Percentiles rank a stretch among this genome's conserved stretches.
Evolutionary conservation across 2,888 invertebrate species (phyloP).

Genomic region (Brassicogethes aeneus): DNA sequence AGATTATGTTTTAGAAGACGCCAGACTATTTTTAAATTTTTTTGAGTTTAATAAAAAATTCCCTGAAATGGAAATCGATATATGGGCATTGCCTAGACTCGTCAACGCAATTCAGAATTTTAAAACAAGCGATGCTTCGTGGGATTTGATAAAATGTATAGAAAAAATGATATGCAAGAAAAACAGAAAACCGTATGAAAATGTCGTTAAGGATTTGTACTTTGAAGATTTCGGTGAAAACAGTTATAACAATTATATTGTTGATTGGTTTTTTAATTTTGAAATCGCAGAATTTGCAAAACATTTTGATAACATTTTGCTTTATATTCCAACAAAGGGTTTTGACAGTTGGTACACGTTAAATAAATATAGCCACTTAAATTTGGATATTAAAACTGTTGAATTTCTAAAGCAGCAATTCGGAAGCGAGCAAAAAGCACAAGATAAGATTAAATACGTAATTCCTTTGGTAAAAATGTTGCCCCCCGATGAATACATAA

Average conservation of each 20-base stretch:
- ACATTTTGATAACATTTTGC: not conserved
- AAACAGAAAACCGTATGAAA: not conserved
- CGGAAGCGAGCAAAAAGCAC: not conserved
- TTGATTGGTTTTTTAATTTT: not conserved
- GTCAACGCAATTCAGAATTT: too few relatives aligned
- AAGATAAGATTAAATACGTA: not conserved
- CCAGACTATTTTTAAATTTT: not conserved
- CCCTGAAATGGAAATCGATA: not conserved
- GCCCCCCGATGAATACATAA: not conserved
- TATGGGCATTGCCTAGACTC: too few relatives aligned
- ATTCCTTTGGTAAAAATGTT: not conserved
- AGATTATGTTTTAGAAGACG: not conserved
- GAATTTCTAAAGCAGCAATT: not conserved
- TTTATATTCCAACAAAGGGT: not conserved
- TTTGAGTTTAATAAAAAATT: not conserved
- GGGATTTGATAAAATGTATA: not conserved
- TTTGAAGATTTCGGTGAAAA: too few relatives aligned
- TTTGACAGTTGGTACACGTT: not conserved
- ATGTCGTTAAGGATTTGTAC: not conserved
- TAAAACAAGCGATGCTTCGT: too few relatives aligned
- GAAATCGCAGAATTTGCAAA: not conserved
- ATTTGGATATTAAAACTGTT: not conserved
- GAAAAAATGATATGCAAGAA: constrained; percentile 1
- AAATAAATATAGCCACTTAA: not conserved
- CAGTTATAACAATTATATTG: not conserved